Conservation (phyloP, 2,113 vertebrate species). For the Tichodroma muraria region DNA sequence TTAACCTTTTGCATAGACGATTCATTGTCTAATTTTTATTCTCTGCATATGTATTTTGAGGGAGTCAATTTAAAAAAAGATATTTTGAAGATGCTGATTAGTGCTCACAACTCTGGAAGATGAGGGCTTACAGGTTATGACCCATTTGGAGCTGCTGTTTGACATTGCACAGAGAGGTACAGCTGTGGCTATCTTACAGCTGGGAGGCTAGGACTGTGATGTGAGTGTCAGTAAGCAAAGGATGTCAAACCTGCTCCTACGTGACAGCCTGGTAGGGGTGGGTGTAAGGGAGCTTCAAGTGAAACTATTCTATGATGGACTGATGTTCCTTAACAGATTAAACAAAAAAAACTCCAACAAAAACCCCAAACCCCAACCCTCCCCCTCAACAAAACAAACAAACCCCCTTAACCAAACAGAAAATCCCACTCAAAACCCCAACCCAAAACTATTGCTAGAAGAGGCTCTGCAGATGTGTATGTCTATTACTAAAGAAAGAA, state of each 20-base stretch:
- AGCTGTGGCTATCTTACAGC: neutral
- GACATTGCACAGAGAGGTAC: neutral
- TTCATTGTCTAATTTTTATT: neutral
- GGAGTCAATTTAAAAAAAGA: neutral
- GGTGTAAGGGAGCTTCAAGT: neutral
- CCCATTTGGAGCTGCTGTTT: neutral
- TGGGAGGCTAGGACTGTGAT: too few species aligned
- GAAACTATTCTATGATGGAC: neutral
- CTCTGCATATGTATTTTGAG: neutral
- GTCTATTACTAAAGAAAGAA: neutral
- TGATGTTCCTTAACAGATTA: neutral
- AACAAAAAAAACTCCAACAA: neutral
- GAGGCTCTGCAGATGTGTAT: neutral
- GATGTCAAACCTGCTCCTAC: neutral
- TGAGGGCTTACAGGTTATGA: neutral
- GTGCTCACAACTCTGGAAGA: neutral
- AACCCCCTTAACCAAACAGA: neutral
- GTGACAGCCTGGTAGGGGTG: neutral
- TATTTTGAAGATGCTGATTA: neutral
- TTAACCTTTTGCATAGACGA: neutral
- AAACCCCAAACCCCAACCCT: rapidly evolving
- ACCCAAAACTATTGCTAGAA: neutral
- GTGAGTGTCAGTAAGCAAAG: neutral
- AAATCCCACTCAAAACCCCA: neutral
- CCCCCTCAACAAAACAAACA: neutral